Evolutionary conservation across 2,888 invertebrate genomes (phyloP), one percentile per base, ranked within the genome.

Genomic region (Galerucella nymphaeae): DNA sequence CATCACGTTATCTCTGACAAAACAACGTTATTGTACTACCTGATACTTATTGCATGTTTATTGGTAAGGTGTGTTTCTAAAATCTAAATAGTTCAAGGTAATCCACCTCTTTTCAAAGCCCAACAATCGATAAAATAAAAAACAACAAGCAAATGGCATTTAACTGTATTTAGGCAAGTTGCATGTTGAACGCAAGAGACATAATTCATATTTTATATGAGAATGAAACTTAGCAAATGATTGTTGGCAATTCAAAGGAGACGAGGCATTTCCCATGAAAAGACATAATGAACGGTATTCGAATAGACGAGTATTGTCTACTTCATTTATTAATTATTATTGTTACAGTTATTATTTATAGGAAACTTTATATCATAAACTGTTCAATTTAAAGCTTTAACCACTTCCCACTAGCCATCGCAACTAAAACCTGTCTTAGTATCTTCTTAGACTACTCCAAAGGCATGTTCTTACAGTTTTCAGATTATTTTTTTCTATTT

Each of bases 161-260:
- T 5, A 38, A 38, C 30, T 38, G 30, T 5, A 38, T 38, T 45
- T 45, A 14, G 45, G 57, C 42, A 58, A 66, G 66, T 66, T 66
- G 66, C 66, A 66, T 66, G 66, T 42, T 57, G 20, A 66, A 58
- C 66, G 66, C 66, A 53, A 66, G 41, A 42, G 66, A 66, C 42
- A 66, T 66, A 66, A 66, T 66, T 66, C 42, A 66, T 66, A 57
- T 20, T 66, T 57, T 66, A 66, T 57, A 57, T 20, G 16, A 55
- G 58, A 66, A 42, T 23, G 41, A 66, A 41, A 41, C 45, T 45
- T 45, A 14, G 45, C 45, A 5, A 45, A 45, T 45, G 14, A 45
- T 45, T 45, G 45, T 14, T 45, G 11, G 45, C 45, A 13, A 45
- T 45, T 45, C 13, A 14, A 45, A 13, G 5, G 45, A 14, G 14